These are phyloP conservation scores for Athalia rosae DNA, from an alignment of 2,888 invertebrate species.

Conservation along the genomic window DNA sequence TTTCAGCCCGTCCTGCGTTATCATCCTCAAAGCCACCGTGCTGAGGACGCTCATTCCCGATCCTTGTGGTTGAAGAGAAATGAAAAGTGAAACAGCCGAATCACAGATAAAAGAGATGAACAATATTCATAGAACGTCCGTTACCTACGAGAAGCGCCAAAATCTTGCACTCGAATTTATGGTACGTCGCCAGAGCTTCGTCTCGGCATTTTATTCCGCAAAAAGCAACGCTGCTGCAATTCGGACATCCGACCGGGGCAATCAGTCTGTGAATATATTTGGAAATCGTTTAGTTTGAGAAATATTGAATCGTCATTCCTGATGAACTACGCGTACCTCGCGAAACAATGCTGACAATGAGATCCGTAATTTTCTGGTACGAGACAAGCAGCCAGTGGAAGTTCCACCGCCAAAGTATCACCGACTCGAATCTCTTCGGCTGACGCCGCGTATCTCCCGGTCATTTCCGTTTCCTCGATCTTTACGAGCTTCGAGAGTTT, in stretches of 20 bases:
- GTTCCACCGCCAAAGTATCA: constrained; percentile 83
- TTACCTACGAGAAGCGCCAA: constrained; percentile 84
- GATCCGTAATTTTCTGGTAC: constrained; percentile 84
- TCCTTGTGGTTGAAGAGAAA: constrained; percentile 71
- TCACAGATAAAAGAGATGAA: background rate
- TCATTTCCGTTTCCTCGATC: constrained; percentile 77
- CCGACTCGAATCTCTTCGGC: constrained; percentile 79
- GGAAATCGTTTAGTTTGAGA: constrained; percentile 61
- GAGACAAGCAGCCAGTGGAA: constrained; percentile 84
- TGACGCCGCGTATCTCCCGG: constrained; percentile 84
- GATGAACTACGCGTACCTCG: constrained; percentile 76
- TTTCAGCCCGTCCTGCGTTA: constrained; percentile 81
- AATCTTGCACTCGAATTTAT: constrained; percentile 85
- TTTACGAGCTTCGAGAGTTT: constrained; percentile 78
- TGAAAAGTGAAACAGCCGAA: background rate
- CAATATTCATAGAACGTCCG: background rate
- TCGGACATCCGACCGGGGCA: constrained; percentile 82
- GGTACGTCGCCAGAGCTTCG: constrained; percentile 80
- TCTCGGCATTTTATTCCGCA: constrained; percentile 82
- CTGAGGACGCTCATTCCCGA: constrained; percentile 89
- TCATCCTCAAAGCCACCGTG: constrained; percentile 83
- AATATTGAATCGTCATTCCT: constrained; percentile 8
- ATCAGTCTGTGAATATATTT: constrained; percentile 73
- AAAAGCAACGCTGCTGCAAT: constrained; percentile 86
- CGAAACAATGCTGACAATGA: constrained; percentile 88